Conservation (phyloP, 2,797 vertebrate genomes). For the Triplophysa bombifrons region DNA sequence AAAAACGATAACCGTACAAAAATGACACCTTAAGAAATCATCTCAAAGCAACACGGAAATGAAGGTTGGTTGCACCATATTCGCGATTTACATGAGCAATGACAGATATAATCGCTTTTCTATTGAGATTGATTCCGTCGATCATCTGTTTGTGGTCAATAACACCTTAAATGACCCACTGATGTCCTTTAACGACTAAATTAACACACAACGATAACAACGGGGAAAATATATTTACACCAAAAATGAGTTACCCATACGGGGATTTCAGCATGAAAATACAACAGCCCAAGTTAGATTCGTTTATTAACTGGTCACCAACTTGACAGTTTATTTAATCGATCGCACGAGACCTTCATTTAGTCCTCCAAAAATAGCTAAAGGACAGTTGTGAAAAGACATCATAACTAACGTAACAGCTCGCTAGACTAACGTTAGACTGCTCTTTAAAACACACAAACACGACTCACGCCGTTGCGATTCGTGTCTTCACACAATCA, state of each 20-base stretch:
- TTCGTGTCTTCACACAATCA: background rate
- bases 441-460: background rate
- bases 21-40: background rate
- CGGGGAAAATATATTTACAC: background rate
- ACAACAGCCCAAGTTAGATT: background rate
- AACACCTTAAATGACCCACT: conserved; percentile 8
- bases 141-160: background rate
- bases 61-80: background rate
- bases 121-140: background rate
- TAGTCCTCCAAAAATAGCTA: background rate
- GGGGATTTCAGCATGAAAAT: background rate
- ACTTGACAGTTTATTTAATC: conserved; percentile 4
- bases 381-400: background rate
- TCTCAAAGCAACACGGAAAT: conserved; percentile 6
- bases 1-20: background rate
- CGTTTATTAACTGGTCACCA: background rate
- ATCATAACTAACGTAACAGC: background rate
- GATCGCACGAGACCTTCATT: background rate
- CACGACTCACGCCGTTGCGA: background rate
- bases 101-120: background rate
- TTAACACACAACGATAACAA: background rate
- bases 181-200: conserved; percentile 16
- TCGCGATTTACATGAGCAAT: background rate
- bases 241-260: background rate
- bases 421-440: background rate